Evolutionary conservation across 2,113 vertebrate species (phyloP), one percentile per base, ranked within the genome.

Genomic region (Platanista minor): DNA sequence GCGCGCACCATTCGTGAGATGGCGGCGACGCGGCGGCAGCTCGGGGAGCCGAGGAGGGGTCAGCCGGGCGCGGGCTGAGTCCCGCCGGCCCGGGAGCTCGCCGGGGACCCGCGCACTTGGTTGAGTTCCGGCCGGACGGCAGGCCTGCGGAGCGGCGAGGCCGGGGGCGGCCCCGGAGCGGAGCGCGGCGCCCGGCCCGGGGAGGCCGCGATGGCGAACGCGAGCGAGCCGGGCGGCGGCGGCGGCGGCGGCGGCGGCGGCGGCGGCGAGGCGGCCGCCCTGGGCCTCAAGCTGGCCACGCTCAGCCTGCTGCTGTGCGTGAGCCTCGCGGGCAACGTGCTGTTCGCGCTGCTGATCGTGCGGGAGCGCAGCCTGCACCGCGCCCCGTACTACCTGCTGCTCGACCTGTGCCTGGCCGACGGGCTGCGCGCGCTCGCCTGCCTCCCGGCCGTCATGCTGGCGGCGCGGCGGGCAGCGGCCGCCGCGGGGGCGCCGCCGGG

Each of bases 331-430:
- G 99, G 99, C 91, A 99, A 99, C 98, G 98, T 98, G 98, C 98
- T 99, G 89, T 99, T 99, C 97, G 99, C 99, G 21, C 98, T 99
- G 98, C 98, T 99, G 97, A 99, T 99, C 98, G 98, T 99, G 96
- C 99, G 98, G 98, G 99, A 99, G 98, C 99, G 99, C 96, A 99
- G 99, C 89, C 98, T 99, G 97, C 99, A 99, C 98, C 99, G 99
- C 96, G 99, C 99, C 66, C 99, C 99, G 4, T 99, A 99, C 98
- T 99, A 99, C 98, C 99, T 99, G 98, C 99, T 99, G 88, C 98
- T 99, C 98, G 99, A 99, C 98, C 99, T 99, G 97, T 99, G 99
- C 98, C 96, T 99, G 98, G 99, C 99, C 4, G 99, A 99, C 98
- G 99, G 99, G 96, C 98, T 99, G 82, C 99, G 99, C 97, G 99